Conservation (phyloP, 2,113 vertebrate species). For the Onychostoma macrolepis region DNA sequence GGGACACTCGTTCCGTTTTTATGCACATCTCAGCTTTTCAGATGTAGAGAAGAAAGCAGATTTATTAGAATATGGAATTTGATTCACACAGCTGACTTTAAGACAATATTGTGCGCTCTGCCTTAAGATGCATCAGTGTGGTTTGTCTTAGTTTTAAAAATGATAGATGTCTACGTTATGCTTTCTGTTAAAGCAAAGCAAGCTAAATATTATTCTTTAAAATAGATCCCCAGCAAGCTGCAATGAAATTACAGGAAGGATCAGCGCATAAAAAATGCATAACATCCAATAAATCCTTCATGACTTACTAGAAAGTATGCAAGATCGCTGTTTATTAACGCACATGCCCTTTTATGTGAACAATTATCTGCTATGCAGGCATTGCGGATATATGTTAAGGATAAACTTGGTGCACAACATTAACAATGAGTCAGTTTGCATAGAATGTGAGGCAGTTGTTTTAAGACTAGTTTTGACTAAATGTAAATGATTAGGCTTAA, state of each 20-base stretch:
- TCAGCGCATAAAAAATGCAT: constrained; percentile 47
- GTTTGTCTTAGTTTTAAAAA: constrained; percentile 23
- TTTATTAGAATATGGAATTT: not conserved
- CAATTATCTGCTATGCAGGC: constrained; percentile 24
- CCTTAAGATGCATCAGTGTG: not conserved
- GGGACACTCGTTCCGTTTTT: not conserved
- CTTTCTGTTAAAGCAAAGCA: constrained; percentile 21
- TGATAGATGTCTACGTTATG: constrained; percentile 22
- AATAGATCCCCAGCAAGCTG: constrained; percentile 14
- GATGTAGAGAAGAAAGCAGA: not conserved
- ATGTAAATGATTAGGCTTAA: constrained; percentile 1
- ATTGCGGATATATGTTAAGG: constrained; percentile 31
- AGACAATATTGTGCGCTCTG: constrained; percentile 19
- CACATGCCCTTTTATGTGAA: constrained; percentile 44
- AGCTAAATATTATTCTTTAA: constrained; percentile 12
- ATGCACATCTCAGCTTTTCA: constrained; percentile 16
- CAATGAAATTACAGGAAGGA: constrained; percentile 26
- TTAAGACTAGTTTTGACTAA: not conserved
- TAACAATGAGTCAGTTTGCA: constrained; percentile 7
- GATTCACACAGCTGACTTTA: constrained; percentile 25
- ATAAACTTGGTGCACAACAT: not conserved
- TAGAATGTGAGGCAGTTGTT: not conserved
- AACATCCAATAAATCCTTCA: constrained; percentile 45
- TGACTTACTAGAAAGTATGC: constrained; percentile 35
- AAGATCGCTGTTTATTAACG: constrained; percentile 14